Evolutionary conservation across 2,888 invertebrate species (phyloP).

Genomic region (Meandrusa payeni): DNA sequence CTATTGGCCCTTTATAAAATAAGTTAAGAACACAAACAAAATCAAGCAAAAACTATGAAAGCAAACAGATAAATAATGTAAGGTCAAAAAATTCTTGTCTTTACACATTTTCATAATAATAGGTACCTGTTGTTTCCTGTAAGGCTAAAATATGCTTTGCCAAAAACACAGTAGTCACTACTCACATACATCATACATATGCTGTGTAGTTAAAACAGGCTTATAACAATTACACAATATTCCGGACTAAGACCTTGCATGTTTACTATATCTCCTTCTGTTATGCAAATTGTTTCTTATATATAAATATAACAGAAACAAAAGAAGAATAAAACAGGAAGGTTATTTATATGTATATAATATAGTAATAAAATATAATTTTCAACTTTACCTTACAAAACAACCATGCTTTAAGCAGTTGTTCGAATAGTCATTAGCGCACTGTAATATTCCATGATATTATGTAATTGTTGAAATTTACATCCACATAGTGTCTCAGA

Average conservation of each 20-base stretch:
- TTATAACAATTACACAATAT: not conserved
- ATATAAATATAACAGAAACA: too few relatives aligned
- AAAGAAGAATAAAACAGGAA: too few relatives aligned
- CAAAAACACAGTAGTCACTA: slow-evolving; percentile 1
- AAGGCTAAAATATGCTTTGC: slow-evolving; percentile 2
- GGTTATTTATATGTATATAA: too few relatives aligned
- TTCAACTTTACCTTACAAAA: too few relatives aligned
- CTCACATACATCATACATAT: slow-evolving; percentile 5
- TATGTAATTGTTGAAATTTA: slow-evolving; percentile 2
- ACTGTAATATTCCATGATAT: too few relatives aligned
- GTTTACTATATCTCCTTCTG: too few relatives aligned
- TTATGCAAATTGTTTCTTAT: too few relatives aligned
- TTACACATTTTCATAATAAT: slow-evolving; percentile 10
- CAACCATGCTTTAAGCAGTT: too few relatives aligned
- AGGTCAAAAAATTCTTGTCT: slow-evolving; percentile 30
- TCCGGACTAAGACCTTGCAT: not conserved
- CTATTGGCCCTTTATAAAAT: slow-evolving; percentile 54
- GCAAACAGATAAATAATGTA: slow-evolving; percentile 45
- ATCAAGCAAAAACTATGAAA: slow-evolving; percentile 50
- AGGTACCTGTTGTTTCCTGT: slow-evolving; percentile 18
- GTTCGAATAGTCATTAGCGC: too few relatives aligned
- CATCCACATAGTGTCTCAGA: slow-evolving; percentile 1
- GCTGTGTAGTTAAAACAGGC: not conserved
- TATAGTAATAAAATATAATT: not conserved
- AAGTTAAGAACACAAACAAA: slow-evolving; percentile 68